These are phyloP conservation scores for Lagopus leucura DNA, from an alignment of 2,113 vertebrate species.

Conservation along the genomic window DNA sequence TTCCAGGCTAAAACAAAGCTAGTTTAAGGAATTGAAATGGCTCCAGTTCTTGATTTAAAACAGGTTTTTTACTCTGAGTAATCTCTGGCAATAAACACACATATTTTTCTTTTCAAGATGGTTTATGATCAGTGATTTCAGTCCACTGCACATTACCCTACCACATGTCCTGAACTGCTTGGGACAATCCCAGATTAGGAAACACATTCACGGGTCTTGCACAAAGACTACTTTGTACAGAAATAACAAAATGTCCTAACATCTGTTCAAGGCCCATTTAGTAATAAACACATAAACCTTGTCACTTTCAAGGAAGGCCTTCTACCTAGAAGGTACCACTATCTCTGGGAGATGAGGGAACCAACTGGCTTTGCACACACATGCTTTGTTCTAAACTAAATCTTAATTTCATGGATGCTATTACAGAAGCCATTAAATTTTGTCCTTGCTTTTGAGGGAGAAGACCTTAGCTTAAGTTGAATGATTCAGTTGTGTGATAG, in stretches of 20 bases:
- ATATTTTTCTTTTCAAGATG: conserved; percentile 66
- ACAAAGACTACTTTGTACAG: conserved; percentile 45
- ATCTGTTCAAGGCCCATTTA: conserved; percentile 31
- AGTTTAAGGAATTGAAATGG: conserved; percentile 46
- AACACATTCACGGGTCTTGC: not conserved
- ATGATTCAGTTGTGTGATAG: not conserved
- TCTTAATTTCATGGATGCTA: not conserved
- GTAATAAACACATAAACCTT: not conserved
- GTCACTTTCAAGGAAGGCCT: conserved; percentile 18
- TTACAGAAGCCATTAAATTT: not conserved
- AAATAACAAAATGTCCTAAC: conserved; percentile 32
- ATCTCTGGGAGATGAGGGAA: not conserved
- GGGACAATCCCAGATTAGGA: conserved; percentile 52
- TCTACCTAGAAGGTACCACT: conserved; percentile 1
- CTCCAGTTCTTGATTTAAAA: conserved; percentile 69
- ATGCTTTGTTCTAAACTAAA: not conserved
- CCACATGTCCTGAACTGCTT: conserved; percentile 59
- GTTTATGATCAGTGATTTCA: conserved; percentile 72
- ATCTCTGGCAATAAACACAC: conserved; percentile 70
- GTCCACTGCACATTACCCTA: conserved; percentile 42
- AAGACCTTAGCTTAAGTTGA: not conserved
- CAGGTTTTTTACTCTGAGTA: conserved; percentile 63
- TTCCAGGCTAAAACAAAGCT: conserved; percentile 51
- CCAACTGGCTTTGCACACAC: not conserved
- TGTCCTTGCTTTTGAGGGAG: not conserved